phyloP scores from a whole-genome alignment of 30 jellyfish, hydroid and myxozoan species.

The Chironex yamaguchii region DNA sequence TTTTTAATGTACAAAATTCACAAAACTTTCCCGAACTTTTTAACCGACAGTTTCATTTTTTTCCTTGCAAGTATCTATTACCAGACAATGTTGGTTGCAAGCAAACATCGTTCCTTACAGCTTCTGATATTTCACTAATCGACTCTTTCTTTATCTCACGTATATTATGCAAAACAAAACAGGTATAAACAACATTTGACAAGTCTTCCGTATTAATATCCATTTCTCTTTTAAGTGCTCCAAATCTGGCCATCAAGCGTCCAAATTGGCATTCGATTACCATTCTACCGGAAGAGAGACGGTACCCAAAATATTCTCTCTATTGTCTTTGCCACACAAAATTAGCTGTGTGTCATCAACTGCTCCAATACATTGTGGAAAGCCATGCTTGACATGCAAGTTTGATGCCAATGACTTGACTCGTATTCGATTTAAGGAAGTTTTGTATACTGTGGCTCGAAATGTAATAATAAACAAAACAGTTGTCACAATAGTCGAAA shows the following conservation, averaged over 20 bases:
- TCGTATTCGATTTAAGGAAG: slow-evolving; percentile 43
- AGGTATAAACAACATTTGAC: slow-evolving; percentile 26
- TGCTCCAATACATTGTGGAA: slow-evolving; percentile 81
- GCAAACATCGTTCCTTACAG: not conserved
- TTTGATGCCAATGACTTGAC: not conserved
- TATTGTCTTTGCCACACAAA: slow-evolving; percentile 45
- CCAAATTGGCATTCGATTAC: slow-evolving; percentile 71
- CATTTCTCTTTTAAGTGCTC: slow-evolving; percentile 49
- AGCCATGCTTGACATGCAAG: slow-evolving; percentile 41
- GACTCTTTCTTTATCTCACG: slow-evolving; percentile 35
- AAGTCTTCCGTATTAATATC: not conserved
- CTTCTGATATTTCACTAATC: not conserved
- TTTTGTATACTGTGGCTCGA: slow-evolving; percentile 53
- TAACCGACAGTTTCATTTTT: too few relatives aligned
- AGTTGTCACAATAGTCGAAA: slow-evolving; percentile 38
- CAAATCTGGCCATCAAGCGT: slow-evolving; percentile 59
- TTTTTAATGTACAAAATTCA: too few relatives aligned
- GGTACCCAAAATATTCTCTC: slow-evolving; percentile 47
- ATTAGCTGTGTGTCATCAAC: slow-evolving; percentile 62
- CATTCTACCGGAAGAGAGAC: slow-evolving; percentile 70
- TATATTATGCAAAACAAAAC: slow-evolving; percentile 39
- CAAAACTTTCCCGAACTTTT: too few relatives aligned
- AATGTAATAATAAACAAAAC: slow-evolving; percentile 35
- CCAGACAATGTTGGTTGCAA: not conserved
- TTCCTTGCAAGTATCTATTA: slow-evolving; percentile 10